These are phyloP conservation scores for Sternotherus odoratus DNA, from an alignment of 2,797 vertebrate species.

Conservation along the genomic window DNA sequence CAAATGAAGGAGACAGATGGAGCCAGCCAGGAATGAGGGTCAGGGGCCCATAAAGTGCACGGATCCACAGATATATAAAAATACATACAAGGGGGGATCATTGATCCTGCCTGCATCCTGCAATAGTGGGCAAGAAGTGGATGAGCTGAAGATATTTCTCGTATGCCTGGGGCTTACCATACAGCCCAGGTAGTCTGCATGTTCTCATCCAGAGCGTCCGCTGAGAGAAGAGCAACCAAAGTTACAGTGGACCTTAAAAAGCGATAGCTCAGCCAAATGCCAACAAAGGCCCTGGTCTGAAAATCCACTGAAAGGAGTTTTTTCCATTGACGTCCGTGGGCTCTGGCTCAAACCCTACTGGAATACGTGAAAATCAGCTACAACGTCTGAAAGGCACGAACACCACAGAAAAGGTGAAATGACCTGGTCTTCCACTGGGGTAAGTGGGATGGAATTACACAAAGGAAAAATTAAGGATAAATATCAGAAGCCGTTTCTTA, in stretches of 20 bases:
- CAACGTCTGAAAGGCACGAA: not conserved
- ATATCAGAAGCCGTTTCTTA: not conserved
- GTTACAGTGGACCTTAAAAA: not conserved
- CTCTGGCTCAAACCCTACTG: not conserved
- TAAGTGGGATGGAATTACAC: not conserved
- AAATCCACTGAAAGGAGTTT: not conserved
- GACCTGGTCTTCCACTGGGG: not conserved
- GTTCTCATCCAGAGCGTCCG: not conserved
- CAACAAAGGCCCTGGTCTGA: not conserved
- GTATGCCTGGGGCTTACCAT: not conserved
- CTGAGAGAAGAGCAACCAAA: not conserved
- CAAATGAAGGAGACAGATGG: not conserved
- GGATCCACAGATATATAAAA: not conserved
- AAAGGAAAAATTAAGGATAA: not conserved
- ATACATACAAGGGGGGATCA: not conserved
- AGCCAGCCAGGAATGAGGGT: not conserved
- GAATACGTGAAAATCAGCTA: not conserved
- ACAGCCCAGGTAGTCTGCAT: not conserved
- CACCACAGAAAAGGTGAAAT: not conserved
- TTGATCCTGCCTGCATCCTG: not conserved
- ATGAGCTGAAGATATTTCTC: not conserved
- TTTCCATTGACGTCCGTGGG: not conserved
- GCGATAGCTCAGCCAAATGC: not conserved
- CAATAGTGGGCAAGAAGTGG: not conserved
- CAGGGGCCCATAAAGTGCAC: not conserved